Percentiles rank a stretch among this genome's conserved stretches.
Evolutionary conservation across 1,140 invertebrate genomes (phyloP).

Genomic region (Penaeus vannamei): DNA sequence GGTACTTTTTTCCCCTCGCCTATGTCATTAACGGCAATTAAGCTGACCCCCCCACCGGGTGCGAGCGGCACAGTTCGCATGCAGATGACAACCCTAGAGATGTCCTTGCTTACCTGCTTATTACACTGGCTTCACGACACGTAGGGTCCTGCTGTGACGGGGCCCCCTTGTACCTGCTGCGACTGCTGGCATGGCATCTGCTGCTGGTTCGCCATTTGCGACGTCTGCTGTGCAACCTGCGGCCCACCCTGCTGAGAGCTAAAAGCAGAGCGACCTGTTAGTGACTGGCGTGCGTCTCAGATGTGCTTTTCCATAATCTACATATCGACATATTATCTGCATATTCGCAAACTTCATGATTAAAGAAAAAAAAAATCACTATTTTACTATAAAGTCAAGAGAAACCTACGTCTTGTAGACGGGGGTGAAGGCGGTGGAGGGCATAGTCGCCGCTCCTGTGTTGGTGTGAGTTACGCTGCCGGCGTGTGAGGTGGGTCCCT

Average conservation of each 20-base stretch:
- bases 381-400: background rate
- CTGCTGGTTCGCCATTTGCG: conserved; percentile 62
- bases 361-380: background rate
- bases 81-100: conserved; percentile 40
- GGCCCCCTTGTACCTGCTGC: conserved; percentile 65
- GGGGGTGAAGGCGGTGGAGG: conserved; percentile 82
- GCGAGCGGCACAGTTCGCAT: background rate
- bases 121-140: conserved; percentile 63
- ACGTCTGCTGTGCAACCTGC: conserved; percentile 57
- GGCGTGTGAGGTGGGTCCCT: conserved; percentile 45
- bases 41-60: conserved; percentile 31
- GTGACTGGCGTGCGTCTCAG: background rate
- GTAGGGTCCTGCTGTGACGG: conserved; percentile 64
- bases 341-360: background rate
- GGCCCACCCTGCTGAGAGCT: conserved; percentile 59
- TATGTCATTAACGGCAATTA: conserved; percentile 54
- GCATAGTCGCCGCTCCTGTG: conserved; percentile 40
- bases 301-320: background rate
- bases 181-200: conserved; percentile 63
- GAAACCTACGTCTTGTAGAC: conserved; percentile 86
- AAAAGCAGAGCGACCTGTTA: conserved; percentile 49
- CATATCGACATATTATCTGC: background rate
- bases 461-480: conserved; percentile 52
- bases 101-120: conserved; percentile 57
- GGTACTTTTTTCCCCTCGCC: conserved; percentile 5